Conservation (phyloP, 2,113 vertebrate species). For the Paradoxurus hermaphroditus region DNA sequence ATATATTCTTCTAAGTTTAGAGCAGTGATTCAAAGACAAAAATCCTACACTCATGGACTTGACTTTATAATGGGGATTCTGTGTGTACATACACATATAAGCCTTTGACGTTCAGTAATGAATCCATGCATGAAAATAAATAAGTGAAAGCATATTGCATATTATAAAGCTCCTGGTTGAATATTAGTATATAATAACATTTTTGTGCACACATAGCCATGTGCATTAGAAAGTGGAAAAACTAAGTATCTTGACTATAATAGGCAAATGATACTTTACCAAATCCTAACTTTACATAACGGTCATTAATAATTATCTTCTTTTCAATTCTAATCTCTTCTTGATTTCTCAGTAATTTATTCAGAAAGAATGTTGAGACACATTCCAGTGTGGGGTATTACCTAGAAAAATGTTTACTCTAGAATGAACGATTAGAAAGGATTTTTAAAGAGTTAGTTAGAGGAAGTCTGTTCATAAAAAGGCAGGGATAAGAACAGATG, state of each 20-base stretch:
- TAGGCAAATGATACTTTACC: not conserved
- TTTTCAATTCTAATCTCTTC: not conserved
- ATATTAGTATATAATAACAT: not conserved
- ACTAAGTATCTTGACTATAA: not conserved
- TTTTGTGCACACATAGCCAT: not conserved
- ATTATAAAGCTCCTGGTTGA: not conserved
- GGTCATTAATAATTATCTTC: not conserved
- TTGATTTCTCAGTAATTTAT: not conserved
- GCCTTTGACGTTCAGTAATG: not conserved
- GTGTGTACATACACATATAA: not conserved
- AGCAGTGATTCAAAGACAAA: not conserved
- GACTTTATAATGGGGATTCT: not conserved
- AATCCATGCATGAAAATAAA: not conserved
- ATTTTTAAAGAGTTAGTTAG: not conserved
- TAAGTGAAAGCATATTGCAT: not conserved
- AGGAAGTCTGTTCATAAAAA: not conserved
- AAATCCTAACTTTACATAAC: not conserved
- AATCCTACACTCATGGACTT: not conserved
- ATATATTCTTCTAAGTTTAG: not conserved
- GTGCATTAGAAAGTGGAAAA: not conserved
- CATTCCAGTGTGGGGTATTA: not conserved
- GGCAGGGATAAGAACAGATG: not conserved
- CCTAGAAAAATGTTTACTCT: not conserved
- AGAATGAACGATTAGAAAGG: not conserved
- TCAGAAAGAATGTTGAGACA: not conserved